A percentile compares a stretch with the other conserved stretches of the same genome.
Evolutionary conservation across 2,797 vertebrate species (phyloP).

Genomic region (Astyanax mexicanus): DNA sequence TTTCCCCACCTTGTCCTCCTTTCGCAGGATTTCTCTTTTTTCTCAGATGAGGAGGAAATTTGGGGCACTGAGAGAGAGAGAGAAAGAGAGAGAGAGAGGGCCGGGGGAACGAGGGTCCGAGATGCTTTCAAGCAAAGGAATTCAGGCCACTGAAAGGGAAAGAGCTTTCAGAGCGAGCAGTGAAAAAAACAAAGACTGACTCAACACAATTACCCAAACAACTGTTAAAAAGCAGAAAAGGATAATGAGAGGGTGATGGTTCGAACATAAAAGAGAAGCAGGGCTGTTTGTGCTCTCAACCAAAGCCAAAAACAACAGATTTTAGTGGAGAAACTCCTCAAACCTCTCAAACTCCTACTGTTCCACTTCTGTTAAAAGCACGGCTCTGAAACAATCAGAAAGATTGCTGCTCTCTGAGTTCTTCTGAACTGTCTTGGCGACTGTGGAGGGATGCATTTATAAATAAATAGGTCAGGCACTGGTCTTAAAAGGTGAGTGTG

Average conservation of each 20-base stretch:
- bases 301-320: conserved; percentile 17
- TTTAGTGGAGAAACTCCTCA: conserved; percentile 30
- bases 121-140: conserved; percentile 11
- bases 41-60: not conserved
- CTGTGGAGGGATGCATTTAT: no score
- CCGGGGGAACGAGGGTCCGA: not conserved
- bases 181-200: not conserved
- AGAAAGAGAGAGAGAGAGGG: conserved; percentile 8
- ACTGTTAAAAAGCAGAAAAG: not conserved
- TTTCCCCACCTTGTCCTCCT: conserved; percentile 22
- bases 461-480: not conserved
- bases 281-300: conserved; percentile 22
- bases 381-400: conserved; percentile 2
- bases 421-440: no score
- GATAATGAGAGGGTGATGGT: conserved; percentile 23
- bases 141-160: conserved; percentile 11
- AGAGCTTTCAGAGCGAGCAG: conserved; percentile 4
- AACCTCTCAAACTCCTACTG: conserved; percentile 14
- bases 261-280: conserved; percentile 6
- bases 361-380: conserved; percentile 35
- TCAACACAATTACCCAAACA: not conserved
- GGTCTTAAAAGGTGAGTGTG: no score
- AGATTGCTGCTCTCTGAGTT: no score
- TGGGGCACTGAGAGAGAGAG: not conserved
- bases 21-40: conserved; percentile 29